Conservation (phyloP, 2,888 invertebrate genomes). For the Drosophila algonquin region DNA sequence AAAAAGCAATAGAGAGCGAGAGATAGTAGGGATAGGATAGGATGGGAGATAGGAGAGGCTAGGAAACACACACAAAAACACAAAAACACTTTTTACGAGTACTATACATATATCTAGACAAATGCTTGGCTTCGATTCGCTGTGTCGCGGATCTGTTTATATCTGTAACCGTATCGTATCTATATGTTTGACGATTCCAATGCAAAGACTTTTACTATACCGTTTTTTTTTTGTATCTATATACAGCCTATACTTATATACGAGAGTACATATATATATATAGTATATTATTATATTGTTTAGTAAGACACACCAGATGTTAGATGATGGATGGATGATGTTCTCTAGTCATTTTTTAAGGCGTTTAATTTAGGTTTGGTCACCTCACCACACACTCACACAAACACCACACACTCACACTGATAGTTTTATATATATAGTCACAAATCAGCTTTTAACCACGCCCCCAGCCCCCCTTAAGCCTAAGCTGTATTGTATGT, state of each 20-base stretch:
- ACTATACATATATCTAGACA: constrained; percentile 13
- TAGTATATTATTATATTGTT: constrained; percentile 18
- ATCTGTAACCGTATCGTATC: constrained; percentile 4
- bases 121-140: constrained; percentile 24
- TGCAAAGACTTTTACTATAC: constrained; percentile 68
- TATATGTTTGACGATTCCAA: constrained; percentile 60
- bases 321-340: constrained; percentile 9
- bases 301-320: constrained; percentile 16
- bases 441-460: constrained; percentile 45
- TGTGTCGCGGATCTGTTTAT: constrained; percentile 5
- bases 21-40: not conserved
- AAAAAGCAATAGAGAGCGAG: not conserved
- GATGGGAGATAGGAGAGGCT: not conserved
- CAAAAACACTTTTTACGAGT: not conserved
- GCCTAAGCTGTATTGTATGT: constrained; percentile 46
- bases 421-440: constrained; percentile 38
- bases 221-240: constrained; percentile 13
- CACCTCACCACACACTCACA: constrained; percentile 19
- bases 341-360: constrained; percentile 47
- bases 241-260: not conserved
- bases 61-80: not conserved
- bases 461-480: constrained; percentile 27
- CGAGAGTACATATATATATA: constrained; percentile 1
- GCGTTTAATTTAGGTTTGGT: constrained; percentile 22
- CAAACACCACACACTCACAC: constrained; percentile 33